Conservation (phyloP, 2,797 vertebrate species). For the Pagetopsis macropterus region DNA sequence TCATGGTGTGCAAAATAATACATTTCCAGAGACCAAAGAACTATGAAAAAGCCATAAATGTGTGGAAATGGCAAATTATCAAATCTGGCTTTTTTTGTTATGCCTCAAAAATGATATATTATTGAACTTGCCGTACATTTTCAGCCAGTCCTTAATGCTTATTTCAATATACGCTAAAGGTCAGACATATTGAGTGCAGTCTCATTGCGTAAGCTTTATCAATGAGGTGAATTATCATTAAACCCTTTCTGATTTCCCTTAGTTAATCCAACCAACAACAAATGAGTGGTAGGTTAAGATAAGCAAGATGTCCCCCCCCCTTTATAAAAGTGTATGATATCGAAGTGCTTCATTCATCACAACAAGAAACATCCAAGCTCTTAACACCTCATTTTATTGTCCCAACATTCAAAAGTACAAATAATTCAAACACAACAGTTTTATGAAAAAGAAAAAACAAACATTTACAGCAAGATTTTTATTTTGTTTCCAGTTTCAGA, state of each 20-base stretch:
- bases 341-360: conserved; percentile 32
- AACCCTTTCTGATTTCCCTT: not conserved
- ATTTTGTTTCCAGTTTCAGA: conserved; percentile 96
- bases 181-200: not conserved
- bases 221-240: too few species aligned
- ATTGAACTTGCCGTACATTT: too few species aligned
- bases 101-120: too few species aligned
- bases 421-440: conserved; percentile 99
- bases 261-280: too few species aligned
- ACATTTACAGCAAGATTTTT: conserved; percentile 98
- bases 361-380: conserved; percentile 88
- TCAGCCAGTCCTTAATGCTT: too few species aligned
- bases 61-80: not conserved
- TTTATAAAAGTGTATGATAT: not conserved
- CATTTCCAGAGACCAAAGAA: not conserved
- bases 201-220: not conserved
- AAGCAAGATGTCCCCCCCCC: not conserved
- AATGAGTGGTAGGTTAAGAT: too few species aligned
- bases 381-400: conserved; percentile 99
- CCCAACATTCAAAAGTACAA: conserved; percentile 99
- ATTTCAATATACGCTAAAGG: not conserved
- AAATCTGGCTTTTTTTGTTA: not conserved
- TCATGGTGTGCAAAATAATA: too few species aligned
- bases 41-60: not conserved
- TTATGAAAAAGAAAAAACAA: conserved; percentile 95